These are phyloP conservation scores for Bucorvus abyssinicus DNA, from an alignment of 2,797 vertebrate species.

Conservation along the genomic window DNA sequence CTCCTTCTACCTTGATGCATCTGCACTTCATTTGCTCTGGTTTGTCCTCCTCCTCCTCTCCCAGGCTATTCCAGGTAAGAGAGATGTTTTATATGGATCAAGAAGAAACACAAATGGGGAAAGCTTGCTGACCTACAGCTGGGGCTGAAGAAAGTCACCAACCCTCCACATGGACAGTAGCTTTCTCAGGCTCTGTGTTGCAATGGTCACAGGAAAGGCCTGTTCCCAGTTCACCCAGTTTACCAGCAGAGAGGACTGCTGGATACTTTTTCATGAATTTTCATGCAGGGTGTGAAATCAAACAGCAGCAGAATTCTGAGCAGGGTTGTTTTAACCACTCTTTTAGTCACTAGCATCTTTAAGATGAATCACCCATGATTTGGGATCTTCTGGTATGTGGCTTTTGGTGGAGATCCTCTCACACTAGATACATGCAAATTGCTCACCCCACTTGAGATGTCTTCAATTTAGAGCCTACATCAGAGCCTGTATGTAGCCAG, in stretches of 20 bases:
- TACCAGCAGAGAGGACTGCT: not conserved
- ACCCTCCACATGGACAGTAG: not conserved
- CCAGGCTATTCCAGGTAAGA: not conserved
- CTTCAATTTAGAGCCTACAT: too few relatives aligned
- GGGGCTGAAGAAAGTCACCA: not conserved
- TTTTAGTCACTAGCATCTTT: too few relatives aligned
- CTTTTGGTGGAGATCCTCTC: too few relatives aligned
- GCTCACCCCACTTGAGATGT: too few relatives aligned
- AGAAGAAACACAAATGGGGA: not conserved
- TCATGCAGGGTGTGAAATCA: not conserved
- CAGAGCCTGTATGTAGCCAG: too few relatives aligned
- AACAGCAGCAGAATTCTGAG: not conserved
- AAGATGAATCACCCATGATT: too few relatives aligned
- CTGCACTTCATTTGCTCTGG: not conserved
- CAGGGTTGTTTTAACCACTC: too few relatives aligned
- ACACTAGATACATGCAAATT: too few relatives aligned
- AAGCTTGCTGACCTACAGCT: not conserved
- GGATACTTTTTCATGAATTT: not conserved
- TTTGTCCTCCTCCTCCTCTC: not conserved
- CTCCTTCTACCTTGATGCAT: not conserved
- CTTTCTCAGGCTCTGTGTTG: not conserved
- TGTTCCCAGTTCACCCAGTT: not conserved
- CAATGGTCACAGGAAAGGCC: not conserved
- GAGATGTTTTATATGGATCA: not conserved
- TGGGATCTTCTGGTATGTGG: too few relatives aligned